Evolutionary conservation across 2,797 vertebrate species (phyloP).

Genomic region (Botia almorhae): DNA sequence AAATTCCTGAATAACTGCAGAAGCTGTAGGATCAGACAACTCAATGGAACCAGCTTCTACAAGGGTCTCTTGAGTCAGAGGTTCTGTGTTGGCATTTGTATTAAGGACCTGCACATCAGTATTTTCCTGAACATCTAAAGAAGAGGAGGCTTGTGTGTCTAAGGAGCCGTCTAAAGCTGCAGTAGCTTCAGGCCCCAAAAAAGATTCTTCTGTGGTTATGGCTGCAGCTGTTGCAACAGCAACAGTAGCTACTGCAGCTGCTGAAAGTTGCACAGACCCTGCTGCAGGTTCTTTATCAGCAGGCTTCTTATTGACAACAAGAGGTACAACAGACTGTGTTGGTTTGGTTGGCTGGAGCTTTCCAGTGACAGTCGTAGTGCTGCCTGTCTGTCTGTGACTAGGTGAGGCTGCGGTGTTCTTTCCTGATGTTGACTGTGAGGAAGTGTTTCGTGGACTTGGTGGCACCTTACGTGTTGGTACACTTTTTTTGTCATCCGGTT

Average conservation of each 20-base stretch:
- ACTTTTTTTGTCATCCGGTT: conserved; percentile 63
- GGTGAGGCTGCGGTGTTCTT: conserved; percentile 62
- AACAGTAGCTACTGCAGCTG: neutral
- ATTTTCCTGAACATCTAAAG: conserved; percentile 14
- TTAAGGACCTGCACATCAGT: conserved; percentile 48
- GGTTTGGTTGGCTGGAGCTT: conserved; percentile 67
- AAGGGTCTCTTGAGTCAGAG: conserved; percentile 32
- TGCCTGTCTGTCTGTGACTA: conserved; percentile 55
- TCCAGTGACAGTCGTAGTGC: conserved; percentile 39
- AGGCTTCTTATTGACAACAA: conserved; percentile 42
- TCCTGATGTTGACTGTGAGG: conserved; percentile 49
- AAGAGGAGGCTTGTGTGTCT: neutral
- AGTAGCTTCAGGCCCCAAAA: conserved; percentile 51
- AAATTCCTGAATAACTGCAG: conserved; percentile 9
- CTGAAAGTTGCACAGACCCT: conserved; percentile 21
- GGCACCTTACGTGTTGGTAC: conserved; percentile 62
- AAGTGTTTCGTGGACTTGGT: conserved; percentile 43
- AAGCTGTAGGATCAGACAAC: conserved; percentile 42
- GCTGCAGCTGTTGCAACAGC: conserved; percentile 3
- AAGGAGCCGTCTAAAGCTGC: conserved; percentile 27
- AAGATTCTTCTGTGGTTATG: conserved; percentile 47
- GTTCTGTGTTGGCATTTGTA: conserved; percentile 2
- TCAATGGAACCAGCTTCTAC: conserved; percentile 41
- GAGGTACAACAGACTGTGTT: conserved; percentile 70
- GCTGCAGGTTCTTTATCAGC: neutral